Evolutionary conservation across 1,140 invertebrate genomes (phyloP), one percentile per base, ranked within the genome.

Genomic region (Propsilocerus akamusi): DNA sequence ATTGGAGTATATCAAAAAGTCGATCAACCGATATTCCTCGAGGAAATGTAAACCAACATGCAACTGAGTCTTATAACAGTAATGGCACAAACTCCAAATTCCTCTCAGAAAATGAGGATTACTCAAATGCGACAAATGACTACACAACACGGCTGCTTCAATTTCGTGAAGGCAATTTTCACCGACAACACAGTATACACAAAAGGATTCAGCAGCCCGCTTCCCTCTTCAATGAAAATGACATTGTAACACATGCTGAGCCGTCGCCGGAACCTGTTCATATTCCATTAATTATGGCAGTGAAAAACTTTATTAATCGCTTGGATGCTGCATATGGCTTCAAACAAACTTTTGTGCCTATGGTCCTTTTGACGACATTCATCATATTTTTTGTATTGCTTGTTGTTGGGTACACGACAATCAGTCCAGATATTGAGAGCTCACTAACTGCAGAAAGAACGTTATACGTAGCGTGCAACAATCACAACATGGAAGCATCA

Each of bases 401-500:
- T 58, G 74, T 74, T 49, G 68, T 80, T 54, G 69, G 77, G 64
- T 81, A 81, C 62, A 68, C 80, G 60, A 76, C 77, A 55, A 75
- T 74, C 59, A 70, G 55, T 37, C 54, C 52, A 2, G 52, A 55
- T 32, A 48, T 54, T 55, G 56, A 26, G 49, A 60, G 26, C 24
- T 49, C 54, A 26, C 25, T 55, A 10, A 47, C 26, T 14, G 49
- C 50, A 25, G 46, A 49, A 14, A 52, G 34, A 17, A 48, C 52
- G 4, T 20, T 24, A 12, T 53, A 37, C 20, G 48, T n/a, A 0
- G 25, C 50, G 5, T 55, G 54, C 30, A 24, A 53, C 12, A 11
- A n/a, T 8, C 22, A 37, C 1, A 22, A 34, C 20, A n/a, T 48
- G 12, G 24, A 6, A 2, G 23, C 12, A 2, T 6, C 49, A 30